Evolutionary conservation across 1,140 invertebrate genomes (phyloP).

Genomic region (Halictus rubicundus): DNA sequence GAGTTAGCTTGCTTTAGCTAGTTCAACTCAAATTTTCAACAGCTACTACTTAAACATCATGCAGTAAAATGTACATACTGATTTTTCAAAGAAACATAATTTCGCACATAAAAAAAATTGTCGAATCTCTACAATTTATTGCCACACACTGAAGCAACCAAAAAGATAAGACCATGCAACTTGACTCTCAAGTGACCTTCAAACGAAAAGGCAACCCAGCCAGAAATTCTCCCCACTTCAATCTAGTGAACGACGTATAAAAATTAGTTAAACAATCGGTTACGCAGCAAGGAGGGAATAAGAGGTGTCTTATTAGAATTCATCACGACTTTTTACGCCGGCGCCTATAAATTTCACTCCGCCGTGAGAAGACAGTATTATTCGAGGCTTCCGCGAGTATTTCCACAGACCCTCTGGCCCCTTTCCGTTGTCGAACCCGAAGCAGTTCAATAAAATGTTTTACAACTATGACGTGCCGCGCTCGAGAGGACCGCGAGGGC

Average conservation of each 20-base stretch:
- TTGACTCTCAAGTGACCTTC: too few relatives aligned
- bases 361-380: conserved; percentile 13
- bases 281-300: background rate
- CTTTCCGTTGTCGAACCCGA: background rate
- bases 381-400: conserved; percentile 34
- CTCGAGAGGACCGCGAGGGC: background rate
- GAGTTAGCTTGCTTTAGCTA: too few relatives aligned
- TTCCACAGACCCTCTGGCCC: background rate
- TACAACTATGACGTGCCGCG: conserved; percentile 40
- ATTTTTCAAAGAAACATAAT: too few relatives aligned
- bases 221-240: too few relatives aligned
- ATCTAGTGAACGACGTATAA: background rate
- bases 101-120: too few relatives aligned
- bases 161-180: too few relatives aligned
- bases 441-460: conserved; percentile 48
- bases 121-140: too few relatives aligned
- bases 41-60: too few relatives aligned
- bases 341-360: conserved; percentile 10
- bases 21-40: too few relatives aligned
- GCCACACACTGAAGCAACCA: too few relatives aligned
- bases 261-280: background rate
- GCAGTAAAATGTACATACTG: too few relatives aligned
- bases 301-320: conserved; percentile 15
- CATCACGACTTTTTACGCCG: conserved; percentile 32
- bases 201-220: too few relatives aligned